Evolutionary conservation across 2,113 vertebrate genomes (phyloP), one percentile per base, ranked within the genome.

Genomic region (Alligator sinensis): DNA sequence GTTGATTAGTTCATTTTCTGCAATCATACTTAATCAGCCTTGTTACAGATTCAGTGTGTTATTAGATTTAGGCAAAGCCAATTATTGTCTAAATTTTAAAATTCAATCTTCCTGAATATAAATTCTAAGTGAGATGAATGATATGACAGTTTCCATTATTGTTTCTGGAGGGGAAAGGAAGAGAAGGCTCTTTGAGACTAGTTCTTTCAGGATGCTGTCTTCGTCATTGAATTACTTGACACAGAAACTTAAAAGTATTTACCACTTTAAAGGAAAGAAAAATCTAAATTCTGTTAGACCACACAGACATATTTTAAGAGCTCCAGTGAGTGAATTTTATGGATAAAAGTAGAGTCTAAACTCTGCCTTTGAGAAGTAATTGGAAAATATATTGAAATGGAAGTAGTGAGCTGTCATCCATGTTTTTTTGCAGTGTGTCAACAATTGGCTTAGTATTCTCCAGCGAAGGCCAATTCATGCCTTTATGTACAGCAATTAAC

Each of bases 91-190:
- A 17, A 72, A 64, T 77, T 91, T 83, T 9, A 91, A 86, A 77
- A 77, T 77, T 82, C n/a, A 1, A 11, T 63, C 57, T 84, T 77
- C 30, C n/a, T 68, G 7, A 91, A 62, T 19, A 9, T 61, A 86
- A 3, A 62, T 12, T 62, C 62, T 77, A 91, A 82, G 2, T 68
- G 30, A 28, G 9, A 59, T 58, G 16, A 84, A 24, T 57, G 28
- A 3, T 82, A 89, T 79, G 60, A 82, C 28, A 72, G 13, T 54
- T 94, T 89, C 92, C n/a, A 25, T 95, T 95, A 63, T 84, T 64
- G 17, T 80, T 4, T 54, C 72, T 84, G 24, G 21, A 64, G 5
- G 24, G 92, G 86, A 93, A 84, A 14, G 82, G 77, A 9, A 82
- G 19, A 84, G 84, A 7, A 1, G 63, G 5, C 8, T 93, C 74